Base-by-base conservation (phyloP, 2,113 vertebrate genomes). In the Ceyx melanurus region DNA sequence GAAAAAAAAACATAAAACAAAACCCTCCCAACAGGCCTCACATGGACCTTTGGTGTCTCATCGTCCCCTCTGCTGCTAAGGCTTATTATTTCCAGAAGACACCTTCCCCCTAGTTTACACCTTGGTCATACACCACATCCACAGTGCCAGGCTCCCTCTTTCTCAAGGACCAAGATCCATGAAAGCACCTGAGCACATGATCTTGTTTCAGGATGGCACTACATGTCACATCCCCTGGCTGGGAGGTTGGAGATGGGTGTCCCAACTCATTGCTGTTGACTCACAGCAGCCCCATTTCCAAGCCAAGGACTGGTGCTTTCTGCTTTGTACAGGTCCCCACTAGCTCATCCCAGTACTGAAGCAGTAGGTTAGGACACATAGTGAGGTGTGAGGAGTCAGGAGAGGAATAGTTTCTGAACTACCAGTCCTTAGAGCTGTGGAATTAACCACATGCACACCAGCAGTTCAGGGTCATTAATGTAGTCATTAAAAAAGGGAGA, bases 401-500 rank as follows among this genome's bases (percentile, higher is more conserved):
- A 85, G 60, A 66, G 23, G 51, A 83, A 71, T 66, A 5, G 1
- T 73, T 82, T 88, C 42, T 58, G 56, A 85, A 51, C 56, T 76
- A 51, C 20, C 50, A 12, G 77, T 82, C 67, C 48, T 15, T 37
- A 35, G 26, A 85, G 29, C 17, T 93, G 86, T 83, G 82, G 94
- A n/a, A 88, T 90, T 88, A 91, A 92, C 72, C 86, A 82, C 93
- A 62, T 37, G 54, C 64, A 53, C 51, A 90, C 72, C 19, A 23
- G 46, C 46, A 86, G 48, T 65, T 92, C 51, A 91, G 53, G 77
- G 72, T 57, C 79, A 83, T 93, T 91, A 91, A 91, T 0, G 0
- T 5, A 78, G 79, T 83, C 48, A 88, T 91, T 88, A 53, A 78
- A 73, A 86, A 83, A 93, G 68, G 88, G 85, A 92, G 92, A 95